phyloP scores from a whole-genome alignment of 2,888 invertebrate genomes.

The Aproaerema taeniolella region DNA sequence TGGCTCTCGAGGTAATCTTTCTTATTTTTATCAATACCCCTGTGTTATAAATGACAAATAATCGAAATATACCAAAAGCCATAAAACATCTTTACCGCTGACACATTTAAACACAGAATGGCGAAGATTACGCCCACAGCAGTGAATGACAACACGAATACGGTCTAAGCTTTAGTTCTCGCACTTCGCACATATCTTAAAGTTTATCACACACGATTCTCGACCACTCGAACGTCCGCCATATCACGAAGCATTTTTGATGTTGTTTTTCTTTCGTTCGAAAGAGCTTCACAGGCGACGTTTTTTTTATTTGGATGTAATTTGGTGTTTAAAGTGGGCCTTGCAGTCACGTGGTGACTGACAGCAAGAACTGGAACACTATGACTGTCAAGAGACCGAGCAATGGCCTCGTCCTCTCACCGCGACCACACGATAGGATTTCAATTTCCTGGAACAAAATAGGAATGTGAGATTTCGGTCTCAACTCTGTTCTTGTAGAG shows the following conservation, averaged over 20 bases:
- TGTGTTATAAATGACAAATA: too few relatives aligned
- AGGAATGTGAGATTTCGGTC: neutral
- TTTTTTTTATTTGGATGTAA: constrained; percentile 21
- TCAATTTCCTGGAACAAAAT: constrained; percentile 77
- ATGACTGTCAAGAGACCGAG: constrained; percentile 36
- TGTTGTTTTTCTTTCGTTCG: constrained; percentile 17
- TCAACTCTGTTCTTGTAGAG: too few relatives aligned
- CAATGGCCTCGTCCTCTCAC: constrained; percentile 38
- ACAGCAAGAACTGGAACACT: constrained; percentile 33
- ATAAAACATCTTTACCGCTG: too few relatives aligned
- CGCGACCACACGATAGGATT: constrained; percentile 80
- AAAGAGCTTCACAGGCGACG: constrained; percentile 27
- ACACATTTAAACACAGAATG: constrained; percentile 26
- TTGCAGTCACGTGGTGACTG: constrained; percentile 61
- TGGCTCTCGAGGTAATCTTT: too few relatives aligned
- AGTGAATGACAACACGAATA: too few relatives aligned
- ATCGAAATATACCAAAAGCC: too few relatives aligned
- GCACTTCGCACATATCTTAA: constrained; percentile 38
- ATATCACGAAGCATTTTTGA: constrained; percentile 37
- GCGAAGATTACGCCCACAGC: too few relatives aligned
- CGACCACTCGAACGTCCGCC: constrained; percentile 41
- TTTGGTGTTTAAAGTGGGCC: constrained; percentile 23
- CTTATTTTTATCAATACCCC: too few relatives aligned
- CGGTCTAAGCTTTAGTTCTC: too few relatives aligned
- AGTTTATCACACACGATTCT: constrained; percentile 37